Evolutionary conservation across 2,888 invertebrate genomes (phyloP).

Genomic region (Copidosoma aretas): DNA sequence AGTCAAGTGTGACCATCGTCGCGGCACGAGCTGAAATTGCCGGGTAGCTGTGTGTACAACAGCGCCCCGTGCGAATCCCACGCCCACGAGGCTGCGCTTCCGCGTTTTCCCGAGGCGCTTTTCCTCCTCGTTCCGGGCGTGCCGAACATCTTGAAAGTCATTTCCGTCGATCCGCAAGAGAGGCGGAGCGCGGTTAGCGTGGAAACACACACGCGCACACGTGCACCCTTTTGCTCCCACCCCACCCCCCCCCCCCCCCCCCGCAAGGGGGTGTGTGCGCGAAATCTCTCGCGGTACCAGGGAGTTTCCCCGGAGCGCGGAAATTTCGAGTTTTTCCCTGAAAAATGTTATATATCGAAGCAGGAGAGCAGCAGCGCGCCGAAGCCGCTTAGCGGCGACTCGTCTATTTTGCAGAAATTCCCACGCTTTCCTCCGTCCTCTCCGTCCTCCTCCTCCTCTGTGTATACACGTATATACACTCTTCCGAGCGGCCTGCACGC

Average conservation of each 20-base stretch:
- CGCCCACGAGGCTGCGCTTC: background rate
- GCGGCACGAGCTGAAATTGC: constrained; percentile 31
- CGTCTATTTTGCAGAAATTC: constrained; percentile 55
- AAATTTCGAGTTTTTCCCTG: constrained; percentile 68
- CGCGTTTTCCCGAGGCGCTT: background rate
- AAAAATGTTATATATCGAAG: constrained; percentile 68
- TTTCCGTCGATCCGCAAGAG: background rate
- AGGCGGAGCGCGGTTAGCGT: background rate
- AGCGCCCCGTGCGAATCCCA: too few species aligned
- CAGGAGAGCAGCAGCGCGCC: constrained; percentile 62
- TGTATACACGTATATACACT: too few species aligned
- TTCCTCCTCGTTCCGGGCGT: background rate
- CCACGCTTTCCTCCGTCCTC: constrained; percentile 34
- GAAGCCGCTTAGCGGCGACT: constrained; percentile 51
- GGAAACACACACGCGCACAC: background rate
- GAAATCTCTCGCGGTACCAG: too few species aligned
- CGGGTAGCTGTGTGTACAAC: too few species aligned
- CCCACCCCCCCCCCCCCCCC: too few species aligned
- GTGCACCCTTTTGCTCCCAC: too few species aligned
- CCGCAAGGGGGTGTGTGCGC: too few species aligned
- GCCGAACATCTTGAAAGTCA: background rate
- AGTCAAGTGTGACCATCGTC: constrained; percentile 55
- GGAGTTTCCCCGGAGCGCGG: constrained; percentile 64
- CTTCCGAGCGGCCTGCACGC: background rate
- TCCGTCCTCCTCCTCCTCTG: constrained; percentile 10